These are phyloP conservation scores for Sinonovacula constricta DNA, from an alignment of 1,140 invertebrate genomes.

Conservation along the genomic window DNA sequence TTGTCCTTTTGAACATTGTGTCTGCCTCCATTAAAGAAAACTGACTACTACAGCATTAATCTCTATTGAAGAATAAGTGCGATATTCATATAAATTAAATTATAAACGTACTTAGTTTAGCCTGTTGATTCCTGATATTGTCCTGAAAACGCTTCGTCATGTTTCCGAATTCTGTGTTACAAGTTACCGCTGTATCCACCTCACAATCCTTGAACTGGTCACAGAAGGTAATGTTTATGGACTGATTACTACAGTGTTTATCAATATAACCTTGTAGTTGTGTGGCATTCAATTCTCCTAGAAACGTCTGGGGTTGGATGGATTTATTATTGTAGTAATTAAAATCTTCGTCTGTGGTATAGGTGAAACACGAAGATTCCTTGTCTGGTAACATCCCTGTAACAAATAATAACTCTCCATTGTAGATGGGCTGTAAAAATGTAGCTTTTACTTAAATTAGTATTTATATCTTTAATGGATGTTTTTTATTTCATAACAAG, in stretches of 20 bases:
- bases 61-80: no score
- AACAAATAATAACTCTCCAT: no score
- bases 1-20: no score
- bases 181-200: conserved; percentile 7
- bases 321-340: neutral
- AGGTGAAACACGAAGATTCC: neutral
- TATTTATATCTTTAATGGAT: no score
- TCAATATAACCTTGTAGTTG: neutral
- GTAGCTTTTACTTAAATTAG: no score
- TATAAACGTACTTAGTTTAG: neutral
- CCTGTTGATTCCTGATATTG: neutral
- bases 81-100: no score
- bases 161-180: neutral
- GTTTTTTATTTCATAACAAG: no score
- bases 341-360: neutral
- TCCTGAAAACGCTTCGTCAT: neutral
- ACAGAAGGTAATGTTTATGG: neutral
- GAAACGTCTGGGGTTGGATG: neutral
- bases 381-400: neutral
- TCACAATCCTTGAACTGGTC: neutral
- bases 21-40: no score
- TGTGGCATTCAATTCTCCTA: neutral
- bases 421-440: no score
- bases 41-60: no score
- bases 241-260: neutral